phyloP scores from a whole-genome alignment of 2,113 vertebrate genomes.

The Oryzias curvinotus region DNA sequence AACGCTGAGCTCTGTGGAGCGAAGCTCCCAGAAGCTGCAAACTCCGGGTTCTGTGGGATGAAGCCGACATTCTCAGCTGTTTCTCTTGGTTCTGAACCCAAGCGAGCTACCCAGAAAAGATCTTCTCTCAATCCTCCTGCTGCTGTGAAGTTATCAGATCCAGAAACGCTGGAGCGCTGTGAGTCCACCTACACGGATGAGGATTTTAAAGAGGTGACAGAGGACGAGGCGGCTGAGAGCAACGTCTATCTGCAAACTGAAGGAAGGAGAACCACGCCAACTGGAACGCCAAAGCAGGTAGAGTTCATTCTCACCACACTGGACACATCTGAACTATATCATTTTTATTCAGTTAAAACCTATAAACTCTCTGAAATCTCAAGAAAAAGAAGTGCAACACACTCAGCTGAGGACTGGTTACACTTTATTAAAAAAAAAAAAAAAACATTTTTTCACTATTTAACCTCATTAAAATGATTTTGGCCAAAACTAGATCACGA shows the following conservation, averaged over 20 bases:
- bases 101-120: not conserved
- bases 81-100: not conserved
- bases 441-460: too few species aligned
- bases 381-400: too few species aligned
- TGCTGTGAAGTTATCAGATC: fast-evolving
- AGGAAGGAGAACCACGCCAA: not conserved
- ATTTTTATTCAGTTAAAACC: too few species aligned
- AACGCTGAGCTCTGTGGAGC: not conserved
- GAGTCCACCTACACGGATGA: too few species aligned
- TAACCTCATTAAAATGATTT: too few species aligned
- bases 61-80: not conserved
- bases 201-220: too few species aligned
- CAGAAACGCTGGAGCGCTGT: not conserved
- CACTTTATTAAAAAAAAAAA: too few species aligned
- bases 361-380: too few species aligned
- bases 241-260: not conserved
- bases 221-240: too few species aligned
- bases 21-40: not conserved
- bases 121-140: not conserved
- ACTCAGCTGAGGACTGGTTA: too few species aligned
- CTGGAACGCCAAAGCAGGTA: conserved; percentile 13
- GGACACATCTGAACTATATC: too few species aligned
- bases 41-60: conserved; percentile 4
- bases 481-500: too few species aligned
- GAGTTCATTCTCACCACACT: conserved; percentile 5